Base-by-base conservation (phyloP, 2,113 vertebrate genomes). In the Oriolus oriolus region DNA sequence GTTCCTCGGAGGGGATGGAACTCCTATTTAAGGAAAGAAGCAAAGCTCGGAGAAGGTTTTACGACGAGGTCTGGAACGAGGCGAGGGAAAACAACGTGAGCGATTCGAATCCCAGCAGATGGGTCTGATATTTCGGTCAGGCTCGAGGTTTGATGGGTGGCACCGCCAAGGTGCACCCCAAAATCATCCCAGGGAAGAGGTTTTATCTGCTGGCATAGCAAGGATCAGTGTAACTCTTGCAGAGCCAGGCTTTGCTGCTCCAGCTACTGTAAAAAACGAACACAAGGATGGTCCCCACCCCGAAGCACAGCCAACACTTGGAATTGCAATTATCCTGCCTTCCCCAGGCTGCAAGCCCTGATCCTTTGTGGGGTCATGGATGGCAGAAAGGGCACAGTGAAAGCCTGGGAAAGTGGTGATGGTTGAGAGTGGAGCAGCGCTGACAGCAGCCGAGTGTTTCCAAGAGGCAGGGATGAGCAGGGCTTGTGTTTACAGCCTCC, bases 1-100 rank as follows among this genome's bases (percentile, higher is more conserved):
- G 10, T 71, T 74, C 92, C 93, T 89, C 42, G 4, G 52, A 64
- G 49, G 64, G 39, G 18, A 44, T 5, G 37, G 41, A 78, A 13
- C 18, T 93, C 79, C 88, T 95, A 60, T 91, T 93, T 94, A 78
- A 60, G 80, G 87, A 44, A 95, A 88, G 87, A 2, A 70, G 18
- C 20, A 73, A 42, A 71, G 78, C 59, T 5, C 7, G 45, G 42
- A 33, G 68, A 63, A 13, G 35, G 35, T 84, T 96, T 95, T 91
- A 84, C 0, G 1, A 44, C 2, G 31, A 44, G 66, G 59, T 53
- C 82, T 11, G 31, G 82, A 76, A 83, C 4, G 70, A 89, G 54
- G 78, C 39, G 26, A 80, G 47, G 54, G 20, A 74, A 87, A 96
- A 44, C 12, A 24, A 50, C 3, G 6, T 2, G 42, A 85, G 24